These are phyloP conservation scores for Axis porcinus DNA, from an alignment of 2,113 vertebrate species.

Conservation along the genomic window DNA sequence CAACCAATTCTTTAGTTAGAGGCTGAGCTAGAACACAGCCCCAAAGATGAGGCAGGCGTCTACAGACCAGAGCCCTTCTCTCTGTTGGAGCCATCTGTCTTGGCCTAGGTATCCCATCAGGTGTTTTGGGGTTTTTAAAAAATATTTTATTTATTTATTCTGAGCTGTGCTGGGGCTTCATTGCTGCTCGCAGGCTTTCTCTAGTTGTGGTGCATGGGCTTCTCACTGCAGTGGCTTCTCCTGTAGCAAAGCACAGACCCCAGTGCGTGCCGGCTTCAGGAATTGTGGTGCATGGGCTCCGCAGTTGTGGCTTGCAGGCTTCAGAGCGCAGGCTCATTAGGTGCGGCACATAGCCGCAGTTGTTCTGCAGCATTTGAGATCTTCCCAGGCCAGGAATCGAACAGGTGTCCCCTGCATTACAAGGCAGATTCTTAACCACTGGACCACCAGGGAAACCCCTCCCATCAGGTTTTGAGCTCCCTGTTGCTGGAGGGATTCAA, in stretches of 20 bases:
- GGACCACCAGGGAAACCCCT: not conserved
- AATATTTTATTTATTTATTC: not conserved
- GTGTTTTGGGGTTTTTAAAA: not conserved
- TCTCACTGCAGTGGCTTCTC: not conserved
- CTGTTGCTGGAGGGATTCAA: not conserved
- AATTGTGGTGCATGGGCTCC: rapidly evolving
- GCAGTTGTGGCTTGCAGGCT: not conserved
- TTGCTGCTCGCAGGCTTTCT: not conserved
- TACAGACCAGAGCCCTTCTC: not conserved
- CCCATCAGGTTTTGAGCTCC: not conserved
- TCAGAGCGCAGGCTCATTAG: not conserved
- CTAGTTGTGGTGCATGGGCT: not conserved
- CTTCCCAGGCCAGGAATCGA: not conserved
- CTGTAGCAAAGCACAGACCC: not conserved
- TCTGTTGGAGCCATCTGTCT: not conserved
- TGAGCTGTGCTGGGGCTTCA: not conserved
- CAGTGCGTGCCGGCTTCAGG: not conserved
- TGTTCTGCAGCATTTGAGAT: not conserved
- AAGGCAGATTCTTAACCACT: not conserved
- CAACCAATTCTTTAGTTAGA: not conserved
- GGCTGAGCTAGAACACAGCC: not conserved
- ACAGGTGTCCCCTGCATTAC: rapidly evolving
- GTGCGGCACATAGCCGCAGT: not conserved
- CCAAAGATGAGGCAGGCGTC: not conserved
- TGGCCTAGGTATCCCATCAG: too few species aligned